Evolutionary conservation across 1,140 invertebrate species (phyloP).

Genomic region (Lepidostoma basale): DNA sequence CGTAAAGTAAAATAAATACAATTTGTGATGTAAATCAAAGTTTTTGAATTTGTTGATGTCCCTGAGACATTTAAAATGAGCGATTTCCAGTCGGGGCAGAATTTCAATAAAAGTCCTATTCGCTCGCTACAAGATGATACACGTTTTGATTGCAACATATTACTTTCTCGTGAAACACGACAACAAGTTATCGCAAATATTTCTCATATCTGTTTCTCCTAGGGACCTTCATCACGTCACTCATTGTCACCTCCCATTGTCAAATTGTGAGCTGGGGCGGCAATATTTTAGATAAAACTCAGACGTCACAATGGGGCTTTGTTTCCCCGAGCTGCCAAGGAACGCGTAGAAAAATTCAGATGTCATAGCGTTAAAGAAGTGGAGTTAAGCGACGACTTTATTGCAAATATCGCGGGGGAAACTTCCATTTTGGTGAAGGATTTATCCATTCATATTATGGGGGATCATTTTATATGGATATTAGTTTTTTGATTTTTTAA

Average conservation of each 20-base stretch:
- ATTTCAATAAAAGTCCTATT: too few relatives aligned
- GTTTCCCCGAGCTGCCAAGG: background rate
- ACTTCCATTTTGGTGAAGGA: background rate
- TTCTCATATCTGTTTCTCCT: background rate
- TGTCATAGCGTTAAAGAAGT: background rate
- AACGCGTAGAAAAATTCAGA: background rate
- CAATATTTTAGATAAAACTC: slow-evolving; percentile 14
- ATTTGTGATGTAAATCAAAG: too few relatives aligned
- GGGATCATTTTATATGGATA: background rate
- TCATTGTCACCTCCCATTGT: slow-evolving; percentile 10
- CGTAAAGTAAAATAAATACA: too few relatives aligned
- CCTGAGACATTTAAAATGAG: too few relatives aligned
- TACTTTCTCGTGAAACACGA: background rate
- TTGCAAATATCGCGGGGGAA: background rate
- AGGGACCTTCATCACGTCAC: slow-evolving; percentile 6
- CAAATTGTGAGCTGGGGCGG: slow-evolving; percentile 12
- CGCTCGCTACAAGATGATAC: too few relatives aligned
- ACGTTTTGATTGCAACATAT: background rate
- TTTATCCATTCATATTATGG: background rate
- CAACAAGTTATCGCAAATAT: background rate
- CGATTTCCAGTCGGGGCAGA: too few relatives aligned
- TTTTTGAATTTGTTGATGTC: too few relatives aligned
- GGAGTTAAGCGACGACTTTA: background rate
- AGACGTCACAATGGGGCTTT: slow-evolving; percentile 4
- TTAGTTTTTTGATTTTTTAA: background rate